Evolutionary conservation across 2,888 invertebrate species (phyloP).

Genomic region (Lobophora halterata): DNA sequence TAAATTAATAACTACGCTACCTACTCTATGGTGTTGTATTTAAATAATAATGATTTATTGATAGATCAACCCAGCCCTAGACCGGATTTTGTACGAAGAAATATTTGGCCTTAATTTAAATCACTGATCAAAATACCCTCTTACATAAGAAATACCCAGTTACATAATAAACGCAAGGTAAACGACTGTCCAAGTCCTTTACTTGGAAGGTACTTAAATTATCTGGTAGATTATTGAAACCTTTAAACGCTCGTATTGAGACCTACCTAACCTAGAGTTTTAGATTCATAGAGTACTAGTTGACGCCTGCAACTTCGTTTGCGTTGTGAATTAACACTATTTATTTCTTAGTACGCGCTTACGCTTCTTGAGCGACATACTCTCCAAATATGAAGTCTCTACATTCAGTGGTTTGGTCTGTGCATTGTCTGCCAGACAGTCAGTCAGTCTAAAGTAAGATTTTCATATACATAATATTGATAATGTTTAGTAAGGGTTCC

Average conservation of each 20-base stretch:
- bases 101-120: constrained; percentile 19
- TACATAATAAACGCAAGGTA: constrained; percentile 22
- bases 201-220: constrained; percentile 5
- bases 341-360: too few species aligned
- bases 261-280: neutral
- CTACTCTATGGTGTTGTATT: too few species aligned
- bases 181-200: constrained; percentile 17
- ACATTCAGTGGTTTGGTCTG: neutral
- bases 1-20: too few species aligned
- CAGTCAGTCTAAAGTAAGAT: too few species aligned
- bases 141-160: constrained; percentile 20
- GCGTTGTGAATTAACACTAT: constrained; percentile 8
- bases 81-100: constrained; percentile 13
- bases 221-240: neutral
- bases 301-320: neutral
- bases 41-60: too few species aligned
- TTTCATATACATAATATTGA: too few species aligned
- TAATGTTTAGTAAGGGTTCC: too few species aligned
- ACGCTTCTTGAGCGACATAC: neutral
- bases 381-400: neutral
- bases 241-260: neutral
- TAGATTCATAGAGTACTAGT: too few species aligned
- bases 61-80: too few species aligned
- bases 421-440: constrained; percentile 8
- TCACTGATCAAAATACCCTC: constrained; percentile 11